Evolutionary conservation across 2,797 vertebrate species (phyloP), one percentile per base, ranked within the genome.

Genomic region (Chanos chanos): DNA sequence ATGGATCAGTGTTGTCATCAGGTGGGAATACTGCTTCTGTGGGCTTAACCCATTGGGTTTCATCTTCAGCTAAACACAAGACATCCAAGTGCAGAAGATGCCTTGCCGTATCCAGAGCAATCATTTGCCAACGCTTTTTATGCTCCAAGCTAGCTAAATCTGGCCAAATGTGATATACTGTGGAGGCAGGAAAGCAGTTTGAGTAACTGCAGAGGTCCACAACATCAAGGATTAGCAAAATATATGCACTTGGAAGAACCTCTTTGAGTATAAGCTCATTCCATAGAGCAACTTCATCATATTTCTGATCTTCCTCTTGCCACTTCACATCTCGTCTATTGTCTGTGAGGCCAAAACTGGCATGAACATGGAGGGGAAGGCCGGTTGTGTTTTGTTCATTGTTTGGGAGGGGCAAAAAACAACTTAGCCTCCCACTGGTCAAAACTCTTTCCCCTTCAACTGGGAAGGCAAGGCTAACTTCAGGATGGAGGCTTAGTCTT

Each of bases 371-470:
- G 56, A 92, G 72, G 0, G 92, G 92, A 15, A 94, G 81, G 4
- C 88, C 86, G 0, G 91, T 92, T 70, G 71, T 75, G 5, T 75
- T 94, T 76, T 91, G 77, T 0, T 92, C 88, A 0, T 91, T 93
- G 76, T 90, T 90, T 39, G 93, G 93, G 18, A 94, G 90, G 0
- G 92, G 93, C 16, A 94, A 85, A 58, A 93, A 91, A 68, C 91
- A 93, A 76, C 89, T 89, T 53, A 94, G 82, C 48, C 86, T 76
- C 4, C 92, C 89, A 39, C 78, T 51, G 28, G 19, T 31, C 24
- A 53, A 31, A 31, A 70, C 64, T 18, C n/a, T 55, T 31, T 75
- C 77, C 61, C 73, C 58, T 41, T 70, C 75, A 61, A 88, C 82
- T 1, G 73, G 86, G 50, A 91, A 87, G 0, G 92, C 93, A 68